These are phyloP conservation scores for Cisticola juncidis DNA, from an alignment of 2,113 vertebrate species.

Conservation along the genomic window DNA sequence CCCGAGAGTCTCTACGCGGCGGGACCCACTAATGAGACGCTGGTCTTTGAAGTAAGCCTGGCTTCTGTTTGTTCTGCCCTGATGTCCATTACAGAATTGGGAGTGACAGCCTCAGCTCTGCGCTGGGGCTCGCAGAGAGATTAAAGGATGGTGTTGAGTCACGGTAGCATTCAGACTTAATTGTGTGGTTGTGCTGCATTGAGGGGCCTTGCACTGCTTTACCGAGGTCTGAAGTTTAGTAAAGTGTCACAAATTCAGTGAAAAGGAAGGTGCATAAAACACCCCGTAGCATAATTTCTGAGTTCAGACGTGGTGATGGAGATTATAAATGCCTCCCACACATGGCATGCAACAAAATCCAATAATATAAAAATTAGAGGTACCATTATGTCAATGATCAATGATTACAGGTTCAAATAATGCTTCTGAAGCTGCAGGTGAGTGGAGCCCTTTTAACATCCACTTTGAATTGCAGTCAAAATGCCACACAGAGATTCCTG, in stretches of 20 bases:
- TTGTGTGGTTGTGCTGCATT: slow-evolving; percentile 27
- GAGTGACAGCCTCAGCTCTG: slow-evolving; percentile 48
- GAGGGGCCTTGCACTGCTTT: slow-evolving; percentile 9
- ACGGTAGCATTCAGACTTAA: slow-evolving; percentile 41
- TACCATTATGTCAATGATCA: neutral
- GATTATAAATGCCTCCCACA: neutral
- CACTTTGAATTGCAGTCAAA: neutral
- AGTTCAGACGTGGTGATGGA: neutral
- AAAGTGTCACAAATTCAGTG: neutral
- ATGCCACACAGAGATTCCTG: neutral
- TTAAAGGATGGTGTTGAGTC: slow-evolving; percentile 34
- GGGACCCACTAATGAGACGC: slow-evolving; percentile 94
- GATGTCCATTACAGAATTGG: slow-evolving; percentile 56
- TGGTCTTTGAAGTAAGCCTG: slow-evolving; percentile 94
- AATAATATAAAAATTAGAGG: neutral
- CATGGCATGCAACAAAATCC: neutral
- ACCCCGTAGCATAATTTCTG: neutral
- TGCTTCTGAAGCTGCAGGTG: neutral
- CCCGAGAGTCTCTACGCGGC: slow-evolving; percentile 87
- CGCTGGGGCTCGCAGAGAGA: slow-evolving; percentile 34
- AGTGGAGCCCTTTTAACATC: neutral
- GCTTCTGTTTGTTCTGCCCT: slow-evolving; percentile 35
- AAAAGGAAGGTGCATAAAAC: neutral
- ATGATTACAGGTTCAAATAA: neutral
- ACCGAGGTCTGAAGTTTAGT: neutral